phyloP scores from a whole-genome alignment of 2,797 vertebrate species.

The Buceros bicornis region DNA sequence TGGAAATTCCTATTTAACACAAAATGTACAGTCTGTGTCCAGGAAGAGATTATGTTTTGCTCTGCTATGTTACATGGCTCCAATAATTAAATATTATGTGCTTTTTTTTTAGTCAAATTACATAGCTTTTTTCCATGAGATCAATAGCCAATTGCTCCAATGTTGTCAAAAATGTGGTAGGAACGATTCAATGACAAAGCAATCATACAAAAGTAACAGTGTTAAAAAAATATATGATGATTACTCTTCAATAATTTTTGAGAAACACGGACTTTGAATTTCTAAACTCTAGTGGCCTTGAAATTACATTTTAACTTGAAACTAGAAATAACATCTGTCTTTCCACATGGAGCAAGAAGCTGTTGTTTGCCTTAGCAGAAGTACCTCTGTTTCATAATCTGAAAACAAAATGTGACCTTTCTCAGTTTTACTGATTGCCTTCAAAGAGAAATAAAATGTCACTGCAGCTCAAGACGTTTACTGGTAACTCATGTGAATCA shows the following conservation, averaged over 20 bases:
- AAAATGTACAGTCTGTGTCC: background rate
- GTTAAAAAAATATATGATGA: background rate
- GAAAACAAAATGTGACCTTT: constrained; percentile 41
- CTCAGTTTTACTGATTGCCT: constrained; percentile 10
- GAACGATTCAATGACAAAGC: background rate
- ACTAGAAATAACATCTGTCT: background rate
- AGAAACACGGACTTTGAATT: background rate
- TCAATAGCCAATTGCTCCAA: background rate
- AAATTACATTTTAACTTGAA: constrained; percentile 13
- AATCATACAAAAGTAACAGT: background rate
- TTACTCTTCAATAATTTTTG: background rate
- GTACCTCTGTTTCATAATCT: background rate
- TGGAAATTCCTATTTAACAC: background rate
- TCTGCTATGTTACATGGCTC: background rate
- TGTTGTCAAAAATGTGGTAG: background rate
- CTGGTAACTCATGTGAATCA: constrained; percentile 1
- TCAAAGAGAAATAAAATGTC: constrained; percentile 48
- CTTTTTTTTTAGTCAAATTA: background rate
- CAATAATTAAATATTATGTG: background rate
- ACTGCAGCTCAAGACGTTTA: background rate
- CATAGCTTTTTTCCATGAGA: background rate
- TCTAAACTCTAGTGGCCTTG: background rate
- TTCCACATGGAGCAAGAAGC: background rate
- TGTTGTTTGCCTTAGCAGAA: background rate
- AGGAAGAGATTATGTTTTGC: background rate